phyloP scores from a whole-genome alignment of 2,113 vertebrate species.

The Syrrhaptes paradoxus region DNA sequence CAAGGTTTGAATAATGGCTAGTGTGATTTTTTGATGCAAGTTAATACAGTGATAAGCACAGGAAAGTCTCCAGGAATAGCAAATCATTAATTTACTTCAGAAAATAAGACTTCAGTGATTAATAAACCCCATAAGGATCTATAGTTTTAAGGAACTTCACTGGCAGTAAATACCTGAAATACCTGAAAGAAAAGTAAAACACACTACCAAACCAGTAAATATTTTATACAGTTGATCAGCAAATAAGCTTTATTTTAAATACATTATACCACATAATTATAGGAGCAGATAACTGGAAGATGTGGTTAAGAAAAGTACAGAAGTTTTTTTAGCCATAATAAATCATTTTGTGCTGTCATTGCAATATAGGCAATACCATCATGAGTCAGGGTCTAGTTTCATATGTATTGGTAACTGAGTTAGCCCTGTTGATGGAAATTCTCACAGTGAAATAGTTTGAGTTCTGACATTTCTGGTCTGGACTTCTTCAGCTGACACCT shows the following conservation, averaged over 20 bases:
- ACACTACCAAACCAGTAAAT: conserved; percentile 30
- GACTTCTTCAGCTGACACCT: not conserved
- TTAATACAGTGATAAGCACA: conserved; percentile 77
- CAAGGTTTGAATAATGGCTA: conserved; percentile 73
- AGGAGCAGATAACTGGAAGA: not conserved
- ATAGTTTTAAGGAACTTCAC: conserved; percentile 55
- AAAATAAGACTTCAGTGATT: conserved; percentile 72
- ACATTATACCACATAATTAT: not conserved
- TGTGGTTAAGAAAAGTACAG: not conserved
- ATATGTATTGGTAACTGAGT: not conserved
- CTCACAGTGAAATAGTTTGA: not conserved
- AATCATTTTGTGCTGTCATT: not conserved
- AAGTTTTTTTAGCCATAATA: not conserved
- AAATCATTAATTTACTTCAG: conserved; percentile 78
- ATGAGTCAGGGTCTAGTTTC: not conserved
- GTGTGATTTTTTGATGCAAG: conserved; percentile 71
- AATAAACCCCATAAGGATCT: conserved; percentile 63
- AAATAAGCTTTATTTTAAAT: conserved; percentile 42
- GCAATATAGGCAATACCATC: not conserved
- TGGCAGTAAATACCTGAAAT: conserved; percentile 40
- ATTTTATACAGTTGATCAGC: conserved; percentile 32
- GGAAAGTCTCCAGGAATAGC: conserved; percentile 69
- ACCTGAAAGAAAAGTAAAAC: conserved; percentile 38
- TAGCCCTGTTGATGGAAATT: not conserved
- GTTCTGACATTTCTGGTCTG: not conserved